A percentile compares a stretch with the other conserved stretches of the same genome.
Conservation (phyloP, 2,113 vertebrate species). For the Australoheros scitulus region DNA sequence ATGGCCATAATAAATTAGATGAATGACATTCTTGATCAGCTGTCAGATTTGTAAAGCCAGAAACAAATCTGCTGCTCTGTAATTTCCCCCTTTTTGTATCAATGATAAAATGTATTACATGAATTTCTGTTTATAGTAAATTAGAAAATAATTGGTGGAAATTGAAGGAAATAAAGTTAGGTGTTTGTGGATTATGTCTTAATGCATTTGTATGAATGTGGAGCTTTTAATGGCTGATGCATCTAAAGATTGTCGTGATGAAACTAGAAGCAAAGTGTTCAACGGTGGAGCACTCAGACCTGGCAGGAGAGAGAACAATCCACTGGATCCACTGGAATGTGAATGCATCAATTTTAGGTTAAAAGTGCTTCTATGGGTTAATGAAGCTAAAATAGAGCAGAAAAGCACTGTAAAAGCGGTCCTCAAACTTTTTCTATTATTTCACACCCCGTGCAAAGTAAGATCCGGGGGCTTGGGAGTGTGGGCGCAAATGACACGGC, state of each 20-base stretch:
- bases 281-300: neutral
- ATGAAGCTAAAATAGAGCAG: neutral
- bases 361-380: neutral
- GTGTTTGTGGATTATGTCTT: too few species aligned
- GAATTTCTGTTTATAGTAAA: neutral
- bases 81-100: neutral
- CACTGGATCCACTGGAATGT: neutral
- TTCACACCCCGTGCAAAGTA: too few species aligned
- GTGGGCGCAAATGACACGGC: too few species aligned
- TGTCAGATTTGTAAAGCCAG: conserved; percentile 13
- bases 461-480: too few species aligned
- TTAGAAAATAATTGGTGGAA: too few species aligned
- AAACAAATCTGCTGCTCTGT: conserved; percentile 17
- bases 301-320: neutral
- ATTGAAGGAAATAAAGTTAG: too few species aligned
- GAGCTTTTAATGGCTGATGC: neutral
- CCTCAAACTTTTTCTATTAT: too few species aligned
- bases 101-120: neutral
- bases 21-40: conserved; percentile 58
- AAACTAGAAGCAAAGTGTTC: neutral
- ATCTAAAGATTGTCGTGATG: neutral
- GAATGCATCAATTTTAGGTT: neutral
- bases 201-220: too few species aligned
- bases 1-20: conserved; percentile 54
- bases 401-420: neutral